Base-by-base conservation (phyloP, 2,113 vertebrate species). In the Brachyhypopomus gauderio region DNA sequence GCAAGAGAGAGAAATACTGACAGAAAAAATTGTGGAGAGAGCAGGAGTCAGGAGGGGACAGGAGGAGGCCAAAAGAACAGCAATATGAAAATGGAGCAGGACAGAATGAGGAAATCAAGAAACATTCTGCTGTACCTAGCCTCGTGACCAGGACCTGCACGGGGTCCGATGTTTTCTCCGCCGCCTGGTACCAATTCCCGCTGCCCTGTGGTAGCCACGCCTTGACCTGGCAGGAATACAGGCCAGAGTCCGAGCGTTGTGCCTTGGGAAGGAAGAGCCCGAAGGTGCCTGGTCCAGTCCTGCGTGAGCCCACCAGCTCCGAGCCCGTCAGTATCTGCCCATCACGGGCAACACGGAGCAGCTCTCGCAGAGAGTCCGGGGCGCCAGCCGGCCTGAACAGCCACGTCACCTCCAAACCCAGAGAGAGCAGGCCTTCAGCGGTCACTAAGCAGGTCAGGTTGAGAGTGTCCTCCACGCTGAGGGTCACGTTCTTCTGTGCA, bases 401-500 rank as follows among this genome's bases (percentile, higher is more conserved):
- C 88, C 88, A 89, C 14, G 36, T 64, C 6, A 89, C 76, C 64
- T 87, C 88, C 66, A 89, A 38, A 3, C 60, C 60, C 16, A 85
- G 12, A 11, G 52, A 30, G 25, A 34, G 67, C 8, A 75, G 73
- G 63, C 9, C 58, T 20, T 73, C 45, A 16, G 75, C 22, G 38
- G 72, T 12, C 4, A 88, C 55, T 30, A 30, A 72, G 83, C 88
- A 88, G 78, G 83, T 83, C 67, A 89, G 66, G 36, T 82, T 82
- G 66, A 89, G 75, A 8, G 71, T 72, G 34, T 85, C 84, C 17
- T 74, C 83, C 64, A 80, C 67, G 7, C 58, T 87, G 5, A 89
- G 77, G 34, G 82, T 85, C 45, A 63, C 45, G n/a, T 82, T 78
- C n/a, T 79, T 67, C 36, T 72, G 74, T 77, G 84, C 19, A 12